These are phyloP conservation scores for Torymus tubicola DNA, from an alignment of 2,888 invertebrate genomes.

Conservation along the genomic window DNA sequence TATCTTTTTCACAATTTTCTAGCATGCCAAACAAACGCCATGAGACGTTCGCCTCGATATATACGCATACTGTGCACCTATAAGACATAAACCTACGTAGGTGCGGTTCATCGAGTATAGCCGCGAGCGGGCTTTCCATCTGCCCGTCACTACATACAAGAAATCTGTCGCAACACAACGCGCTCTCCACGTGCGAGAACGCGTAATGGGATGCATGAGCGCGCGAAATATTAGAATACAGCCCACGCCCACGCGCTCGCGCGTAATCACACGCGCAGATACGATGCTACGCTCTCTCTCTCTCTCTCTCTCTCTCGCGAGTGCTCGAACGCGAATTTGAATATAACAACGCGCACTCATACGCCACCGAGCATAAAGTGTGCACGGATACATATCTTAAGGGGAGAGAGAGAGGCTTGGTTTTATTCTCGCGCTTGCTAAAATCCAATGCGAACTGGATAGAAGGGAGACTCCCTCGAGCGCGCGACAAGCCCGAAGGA, in stretches of 20 bases:
- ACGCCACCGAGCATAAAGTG: conserved; percentile 69
- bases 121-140: conserved; percentile 41
- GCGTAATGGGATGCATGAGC: conserved; percentile 44
- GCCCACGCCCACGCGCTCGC: conserved; percentile 61
- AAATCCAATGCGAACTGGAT: conserved; percentile 46
- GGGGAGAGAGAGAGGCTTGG: conserved; percentile 36
- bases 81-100: conserved; percentile 18
- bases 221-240: conserved; percentile 67
- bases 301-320: conserved; percentile 44
- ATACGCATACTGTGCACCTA: too few relatives aligned
- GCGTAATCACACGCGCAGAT: conserved; percentile 12
- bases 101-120: conserved; percentile 34
- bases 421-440: conserved; percentile 55
- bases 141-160: not conserved
- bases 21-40: too few relatives aligned
- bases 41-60: too few relatives aligned
- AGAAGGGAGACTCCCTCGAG: conserved; percentile 1
- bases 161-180: conserved; percentile 42
- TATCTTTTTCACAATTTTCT: conserved; percentile 28
- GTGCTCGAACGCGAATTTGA: conserved; percentile 68
- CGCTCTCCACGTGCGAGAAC: not conserved
- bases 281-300: conserved; percentile 63
- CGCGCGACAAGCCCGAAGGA: not conserved
- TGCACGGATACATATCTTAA: conserved; percentile 72
- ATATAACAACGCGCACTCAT: conserved; percentile 72